These are phyloP conservation scores for Polyergus mexicanus DNA, from an alignment of 1,140 invertebrate species.

Conservation along the genomic window DNA sequence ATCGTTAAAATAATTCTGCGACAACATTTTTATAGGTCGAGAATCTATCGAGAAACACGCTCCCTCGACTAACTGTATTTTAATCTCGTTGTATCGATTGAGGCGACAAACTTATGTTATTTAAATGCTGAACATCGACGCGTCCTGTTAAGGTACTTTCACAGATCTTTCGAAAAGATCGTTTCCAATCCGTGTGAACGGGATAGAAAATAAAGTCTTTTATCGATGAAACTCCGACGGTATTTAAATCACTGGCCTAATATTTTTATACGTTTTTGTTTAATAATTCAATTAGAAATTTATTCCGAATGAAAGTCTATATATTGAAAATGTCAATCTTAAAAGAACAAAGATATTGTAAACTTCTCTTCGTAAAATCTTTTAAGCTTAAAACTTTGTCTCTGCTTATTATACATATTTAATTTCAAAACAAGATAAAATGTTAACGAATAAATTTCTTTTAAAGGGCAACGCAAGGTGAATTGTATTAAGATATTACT, in stretches of 20 bases:
- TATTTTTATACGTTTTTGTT: slow-evolving; percentile 15
- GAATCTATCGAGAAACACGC: background rate
- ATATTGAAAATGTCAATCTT: slow-evolving; percentile 18
- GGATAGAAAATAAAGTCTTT: slow-evolving; percentile 26
- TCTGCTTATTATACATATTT: background rate
- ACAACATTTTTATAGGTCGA: background rate
- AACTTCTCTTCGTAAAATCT: slow-evolving; percentile 13
- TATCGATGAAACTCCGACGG: background rate
- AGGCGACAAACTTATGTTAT: slow-evolving; percentile 6
- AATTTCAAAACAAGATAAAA: background rate
- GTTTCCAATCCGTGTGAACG: background rate
- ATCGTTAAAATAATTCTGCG: background rate
- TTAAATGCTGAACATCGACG: slow-evolving; percentile 13
- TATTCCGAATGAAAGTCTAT: background rate
- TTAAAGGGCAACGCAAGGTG: background rate
- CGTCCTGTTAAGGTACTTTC: slow-evolving; percentile 11
- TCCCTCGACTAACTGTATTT: background rate
- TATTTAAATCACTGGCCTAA: slow-evolving; percentile 25
- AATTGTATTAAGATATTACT: background rate
- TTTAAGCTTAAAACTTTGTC: background rate
- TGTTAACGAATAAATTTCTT: slow-evolving; percentile 5
- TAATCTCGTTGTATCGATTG: slow-evolving; percentile 9
- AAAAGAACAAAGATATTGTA: background rate
- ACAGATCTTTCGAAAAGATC: slow-evolving; percentile 6
- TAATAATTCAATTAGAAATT: slow-evolving; percentile 36